Conservation (phyloP, 2,113 vertebrate species). For the Canis aureus region DNA sequence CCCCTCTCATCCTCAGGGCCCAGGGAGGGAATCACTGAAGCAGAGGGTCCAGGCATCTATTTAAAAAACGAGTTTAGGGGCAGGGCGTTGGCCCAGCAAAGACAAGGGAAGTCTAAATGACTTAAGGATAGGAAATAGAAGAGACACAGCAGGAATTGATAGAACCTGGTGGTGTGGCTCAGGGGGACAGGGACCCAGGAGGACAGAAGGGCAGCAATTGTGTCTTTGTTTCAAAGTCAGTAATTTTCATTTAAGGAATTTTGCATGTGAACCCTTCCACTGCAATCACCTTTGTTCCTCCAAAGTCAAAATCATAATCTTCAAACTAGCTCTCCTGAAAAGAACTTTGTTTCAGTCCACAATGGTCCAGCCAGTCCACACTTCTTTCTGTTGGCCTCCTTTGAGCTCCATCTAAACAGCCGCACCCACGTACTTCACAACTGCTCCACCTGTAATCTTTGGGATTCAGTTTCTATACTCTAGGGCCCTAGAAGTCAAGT, state of each 20-base stretch:
- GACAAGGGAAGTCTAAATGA: neutral
- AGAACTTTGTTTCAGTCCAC: neutral
- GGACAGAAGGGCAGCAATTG: neutral
- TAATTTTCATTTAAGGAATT: neutral
- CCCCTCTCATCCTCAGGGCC: constrained; percentile 36
- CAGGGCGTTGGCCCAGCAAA: neutral
- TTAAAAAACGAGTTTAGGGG: neutral
- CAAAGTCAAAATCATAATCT: neutral
- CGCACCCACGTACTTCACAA: neutral
- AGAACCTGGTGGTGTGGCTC: rapidly evolving
- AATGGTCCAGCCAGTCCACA: neutral
- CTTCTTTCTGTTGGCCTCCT: neutral
- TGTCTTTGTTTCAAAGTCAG: neutral
- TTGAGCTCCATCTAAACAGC: neutral
- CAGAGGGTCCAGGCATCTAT: neutral
- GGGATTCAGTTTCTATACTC: neutral
- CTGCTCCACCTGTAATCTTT: neutral
- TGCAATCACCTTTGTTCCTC: neutral
- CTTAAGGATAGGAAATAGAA: neutral
- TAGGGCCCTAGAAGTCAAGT: neutral
- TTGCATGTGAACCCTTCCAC: neutral
- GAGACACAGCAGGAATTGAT: neutral
- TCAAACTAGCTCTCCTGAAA: neutral
- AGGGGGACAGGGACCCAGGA: no score
- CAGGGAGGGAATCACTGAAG: neutral